phyloP scores from a whole-genome alignment of 2,888 invertebrate species.

The Thera britannica region DNA sequence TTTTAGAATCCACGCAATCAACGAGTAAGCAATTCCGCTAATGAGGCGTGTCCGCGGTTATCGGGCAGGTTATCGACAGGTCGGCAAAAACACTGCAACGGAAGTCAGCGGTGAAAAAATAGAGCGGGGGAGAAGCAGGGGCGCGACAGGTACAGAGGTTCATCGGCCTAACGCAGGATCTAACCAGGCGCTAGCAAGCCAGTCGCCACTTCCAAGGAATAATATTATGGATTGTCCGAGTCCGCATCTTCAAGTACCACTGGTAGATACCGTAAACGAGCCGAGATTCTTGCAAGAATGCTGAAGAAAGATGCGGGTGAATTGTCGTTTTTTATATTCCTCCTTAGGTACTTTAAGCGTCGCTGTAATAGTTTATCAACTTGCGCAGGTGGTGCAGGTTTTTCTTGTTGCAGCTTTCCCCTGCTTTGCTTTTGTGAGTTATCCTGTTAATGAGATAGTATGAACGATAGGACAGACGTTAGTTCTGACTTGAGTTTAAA shows the following conservation, averaged over 20 bases:
- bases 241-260: constrained; percentile 51
- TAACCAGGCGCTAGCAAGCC: constrained; percentile 41
- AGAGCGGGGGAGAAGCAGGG: constrained; percentile 68
- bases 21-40: constrained; percentile 66
- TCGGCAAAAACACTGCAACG: constrained; percentile 76
- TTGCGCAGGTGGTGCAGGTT: constrained; percentile 21
- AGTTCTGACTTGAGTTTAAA: no score
- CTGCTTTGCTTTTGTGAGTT: constrained; percentile 7
- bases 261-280: constrained; percentile 59
- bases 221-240: constrained; percentile 60
- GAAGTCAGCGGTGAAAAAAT: constrained; percentile 79
- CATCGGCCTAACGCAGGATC: constrained; percentile 69
- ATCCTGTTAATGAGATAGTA: neutral
- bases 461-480: no score
- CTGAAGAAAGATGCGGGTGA: constrained; percentile 37
- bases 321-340: constrained; percentile 39
- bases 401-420: constrained; percentile 9
- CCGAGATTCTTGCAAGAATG: constrained; percentile 39
- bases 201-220: constrained; percentile 56
- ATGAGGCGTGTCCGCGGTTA: constrained; percentile 78
- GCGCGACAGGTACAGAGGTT: constrained; percentile 75
- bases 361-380: constrained; percentile 31
- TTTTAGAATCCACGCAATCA: constrained; percentile 54
- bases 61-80: constrained; percentile 76
- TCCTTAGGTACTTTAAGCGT: constrained; percentile 30